These are phyloP conservation scores for Actinia equina DNA, from an alignment of 64 coral and sea anemone genomes.

Conservation along the genomic window DNA sequence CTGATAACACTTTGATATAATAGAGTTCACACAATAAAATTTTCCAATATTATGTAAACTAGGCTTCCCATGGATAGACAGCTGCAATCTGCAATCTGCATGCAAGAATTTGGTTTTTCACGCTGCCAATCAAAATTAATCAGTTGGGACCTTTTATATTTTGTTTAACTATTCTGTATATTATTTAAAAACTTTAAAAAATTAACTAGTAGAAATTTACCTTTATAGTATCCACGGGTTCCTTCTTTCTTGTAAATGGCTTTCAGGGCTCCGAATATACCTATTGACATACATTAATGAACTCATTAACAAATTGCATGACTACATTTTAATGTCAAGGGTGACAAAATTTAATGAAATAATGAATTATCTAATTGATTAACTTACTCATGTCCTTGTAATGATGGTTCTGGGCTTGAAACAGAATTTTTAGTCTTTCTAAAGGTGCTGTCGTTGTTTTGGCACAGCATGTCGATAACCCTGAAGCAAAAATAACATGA, in stretches of 20 bases:
- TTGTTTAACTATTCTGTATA: too few relatives aligned
- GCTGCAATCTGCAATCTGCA: too few relatives aligned
- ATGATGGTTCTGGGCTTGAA: conserved; percentile 87
- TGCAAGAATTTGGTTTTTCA: too few relatives aligned
- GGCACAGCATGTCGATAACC: conserved; percentile 82
- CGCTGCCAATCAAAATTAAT: too few relatives aligned
- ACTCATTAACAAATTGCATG: background rate
- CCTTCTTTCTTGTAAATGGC: conserved; percentile 88
- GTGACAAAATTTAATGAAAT: background rate
- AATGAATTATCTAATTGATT: background rate
- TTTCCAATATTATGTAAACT: too few relatives aligned
- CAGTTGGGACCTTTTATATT: too few relatives aligned
- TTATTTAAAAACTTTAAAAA: too few relatives aligned
- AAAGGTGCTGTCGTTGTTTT: conserved; percentile 86
- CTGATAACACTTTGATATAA: too few relatives aligned
- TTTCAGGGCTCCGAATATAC: conserved; percentile 63
- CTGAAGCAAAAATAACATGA: conserved; percentile 19
- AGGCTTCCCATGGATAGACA: too few relatives aligned
- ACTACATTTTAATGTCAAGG: background rate
- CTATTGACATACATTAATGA: conserved; percentile 16
- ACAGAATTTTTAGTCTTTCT: conserved; percentile 81
- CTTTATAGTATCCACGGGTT: conserved; percentile 79
- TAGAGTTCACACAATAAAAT: too few relatives aligned
- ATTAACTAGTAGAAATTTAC: conserved; percentile 21
- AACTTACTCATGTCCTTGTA: conserved; percentile 85